Evolutionary conservation across 2,113 vertebrate species (phyloP), one percentile per base, ranked within the genome.

Genomic region (Caranx melampygus): DNA sequence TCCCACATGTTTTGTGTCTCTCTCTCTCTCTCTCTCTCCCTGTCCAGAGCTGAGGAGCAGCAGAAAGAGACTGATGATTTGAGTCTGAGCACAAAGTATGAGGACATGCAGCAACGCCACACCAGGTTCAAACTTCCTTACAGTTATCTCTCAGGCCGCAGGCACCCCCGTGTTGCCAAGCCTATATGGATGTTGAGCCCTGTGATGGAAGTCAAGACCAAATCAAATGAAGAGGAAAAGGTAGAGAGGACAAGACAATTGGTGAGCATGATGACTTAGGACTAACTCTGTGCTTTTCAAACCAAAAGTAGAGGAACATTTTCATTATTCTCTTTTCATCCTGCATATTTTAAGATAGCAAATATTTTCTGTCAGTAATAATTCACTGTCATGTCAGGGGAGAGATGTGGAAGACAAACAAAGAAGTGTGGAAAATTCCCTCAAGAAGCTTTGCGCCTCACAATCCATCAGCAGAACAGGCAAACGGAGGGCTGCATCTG

Each of bases 21-120:
- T 67, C 35, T 77, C 62, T 49, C n/a, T 60, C 5, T 58, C 6
- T 63, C 47, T 67, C 35, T 77, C 62, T 65, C n/a, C 44, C n/a
- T 75, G 73, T 82, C 42, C 35, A 87, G 88, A 58, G 52, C 49
- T 35, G 57, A 76, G 37, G 58, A 84, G 62, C 15, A 58, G 60
- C 73, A 76, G 47, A 54, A 37, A 42, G 65, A 87, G 49, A 52
- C 60, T 20, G 63, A 81, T 37, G 80, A 90, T 85, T 63, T 84
- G 49, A 55, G 31, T 37, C 44, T 54, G 44, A 71, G 55, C 51
- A 54, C 21, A 31, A 66, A 40, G 51, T 47, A 31, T 34, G 58
- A 77, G 59, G 52, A 79, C 45, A 60, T 68, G 74, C 81, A 65
- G 55, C 64, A 78, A 52, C 8, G 49, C 79, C 66, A 47, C 69